Percentiles rank a stretch among this genome's conserved stretches.
Evolutionary conservation across 2,888 invertebrate genomes (phyloP).

Genomic region (Omphaloscelis lunosa): DNA sequence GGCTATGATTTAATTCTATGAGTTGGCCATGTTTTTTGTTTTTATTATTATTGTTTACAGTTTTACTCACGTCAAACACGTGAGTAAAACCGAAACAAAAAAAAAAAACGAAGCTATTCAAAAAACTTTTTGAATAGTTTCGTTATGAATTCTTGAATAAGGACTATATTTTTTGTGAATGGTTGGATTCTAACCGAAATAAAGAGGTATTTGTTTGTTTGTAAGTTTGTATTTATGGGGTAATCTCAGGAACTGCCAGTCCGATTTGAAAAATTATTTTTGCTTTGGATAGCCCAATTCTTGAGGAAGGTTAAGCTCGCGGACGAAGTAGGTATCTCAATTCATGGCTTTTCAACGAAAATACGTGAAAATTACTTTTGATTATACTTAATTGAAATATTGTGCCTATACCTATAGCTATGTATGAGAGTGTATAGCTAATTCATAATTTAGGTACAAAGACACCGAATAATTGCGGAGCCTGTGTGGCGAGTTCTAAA

Average conservation of each 20-base stretch:
- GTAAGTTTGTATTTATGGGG: no score
- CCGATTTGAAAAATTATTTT: no score
- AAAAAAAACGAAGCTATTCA: no score
- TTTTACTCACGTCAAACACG: not conserved
- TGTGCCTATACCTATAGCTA: not conserved
- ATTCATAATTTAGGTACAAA: slow-evolving; percentile 6
- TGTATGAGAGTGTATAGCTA: not conserved
- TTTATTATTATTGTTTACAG: not conserved
- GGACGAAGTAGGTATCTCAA: not conserved
- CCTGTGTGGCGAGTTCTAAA: slow-evolving; percentile 27
- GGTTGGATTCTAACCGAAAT: not conserved
- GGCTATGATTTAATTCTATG: slow-evolving; percentile 17
- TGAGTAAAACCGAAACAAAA: no score
- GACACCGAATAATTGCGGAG: slow-evolving; percentile 9
- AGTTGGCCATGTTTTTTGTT: not conserved
- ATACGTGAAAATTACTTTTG: not conserved
- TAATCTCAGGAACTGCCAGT: no score
- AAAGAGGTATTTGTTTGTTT: no score
- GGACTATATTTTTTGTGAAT: not conserved
- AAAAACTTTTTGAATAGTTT: not conserved
- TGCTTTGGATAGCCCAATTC: no score
- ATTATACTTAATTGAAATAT: not conserved
- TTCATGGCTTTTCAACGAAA: not conserved
- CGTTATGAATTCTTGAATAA: not conserved
- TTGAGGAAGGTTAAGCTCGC: no score